Base-by-base conservation (phyloP, 2,888 invertebrate genomes). In the Disparrhopalites patrizii region DNA sequence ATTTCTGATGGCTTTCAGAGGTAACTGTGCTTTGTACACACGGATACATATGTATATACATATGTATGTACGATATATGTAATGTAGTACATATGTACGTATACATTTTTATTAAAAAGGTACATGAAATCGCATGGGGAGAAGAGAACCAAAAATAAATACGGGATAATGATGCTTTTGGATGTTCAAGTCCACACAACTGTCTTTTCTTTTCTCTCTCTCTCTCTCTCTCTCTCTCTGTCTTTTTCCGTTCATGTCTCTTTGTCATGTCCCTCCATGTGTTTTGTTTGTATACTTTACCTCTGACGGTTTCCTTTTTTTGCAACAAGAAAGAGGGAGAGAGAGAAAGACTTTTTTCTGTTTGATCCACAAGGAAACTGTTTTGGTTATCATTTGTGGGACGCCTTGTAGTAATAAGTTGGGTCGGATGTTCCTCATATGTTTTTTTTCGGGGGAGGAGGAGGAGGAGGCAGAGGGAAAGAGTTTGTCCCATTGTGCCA, bases 161-260 rank as follows among this genome's bases (percentile, higher is more conserved):
- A 38, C 25, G 57, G 57, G 25, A 57, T 57, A 57, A 57, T 57
- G 40, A 57, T 27, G 57, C 56, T 56, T 51, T 51, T n/a, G 28
- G 15, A 20, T 18, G 15, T 51, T 51, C 27, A 23, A 8, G 25
- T 23, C 7, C n/a, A 25, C 28, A n/a, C n/a, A n/a, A 18, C n/a
- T 40, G 40, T 40, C 51, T 25, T 25, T 15, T 25, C 25, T 51
- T 10, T 51, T 25, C 51, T 28, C 28, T 23, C 15, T n/a, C 27
- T 13, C n/a, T 23, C 28, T 52, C 10, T n/a, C 15, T 25, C 23
- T 25, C 52, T 52, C 23, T 15, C 7, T 27, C 52, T n/a, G 1
- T n/a, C 10, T 18, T 8, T 10, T 27, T 23, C 23, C 23, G 10
- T 27, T 25, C 51, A 3, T 27, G 8, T n/a, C 30, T 13, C 30